These are phyloP conservation scores for Cancer borealis DNA, from an alignment of 2,888 invertebrate species.

Conservation along the genomic window DNA sequence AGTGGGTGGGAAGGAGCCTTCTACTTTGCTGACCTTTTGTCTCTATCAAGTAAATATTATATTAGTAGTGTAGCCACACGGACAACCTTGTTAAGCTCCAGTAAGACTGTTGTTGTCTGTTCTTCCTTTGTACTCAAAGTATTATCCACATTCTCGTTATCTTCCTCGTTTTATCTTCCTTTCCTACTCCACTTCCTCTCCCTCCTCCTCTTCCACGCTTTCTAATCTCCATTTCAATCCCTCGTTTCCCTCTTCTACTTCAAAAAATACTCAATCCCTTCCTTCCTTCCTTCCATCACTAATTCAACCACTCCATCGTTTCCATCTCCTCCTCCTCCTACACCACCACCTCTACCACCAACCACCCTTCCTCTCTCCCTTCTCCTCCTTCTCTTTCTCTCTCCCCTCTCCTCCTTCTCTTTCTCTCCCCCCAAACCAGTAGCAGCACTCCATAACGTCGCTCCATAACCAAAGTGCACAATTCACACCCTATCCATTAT, in stretches of 20 bases:
- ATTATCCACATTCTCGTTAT: background rate
- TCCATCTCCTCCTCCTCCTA: background rate
- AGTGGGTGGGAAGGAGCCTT: no score
- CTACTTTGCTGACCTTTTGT: no score
- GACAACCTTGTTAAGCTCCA: no score
- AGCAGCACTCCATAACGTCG: background rate
- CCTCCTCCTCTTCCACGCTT: background rate
- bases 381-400: background rate
- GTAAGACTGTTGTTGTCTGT: no score
- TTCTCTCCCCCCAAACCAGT: background rate
- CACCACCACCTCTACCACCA: no score
- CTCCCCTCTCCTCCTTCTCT: background rate
- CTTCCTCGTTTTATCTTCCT: background rate
- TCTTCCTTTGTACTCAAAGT: no score
- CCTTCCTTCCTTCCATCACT: no score
- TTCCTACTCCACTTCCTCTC: background rate
- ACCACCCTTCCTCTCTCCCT: no score
- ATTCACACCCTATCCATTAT: conserved; percentile 38
- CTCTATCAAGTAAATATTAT: no score
- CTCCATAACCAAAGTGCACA: background rate
- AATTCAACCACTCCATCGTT: no score
- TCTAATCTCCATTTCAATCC: background rate
- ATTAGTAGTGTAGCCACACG: no score
- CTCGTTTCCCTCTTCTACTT: background rate
- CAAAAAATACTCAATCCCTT: no score